phyloP scores from a whole-genome alignment of 2,888 invertebrate species.

The Lingula anatina region DNA sequence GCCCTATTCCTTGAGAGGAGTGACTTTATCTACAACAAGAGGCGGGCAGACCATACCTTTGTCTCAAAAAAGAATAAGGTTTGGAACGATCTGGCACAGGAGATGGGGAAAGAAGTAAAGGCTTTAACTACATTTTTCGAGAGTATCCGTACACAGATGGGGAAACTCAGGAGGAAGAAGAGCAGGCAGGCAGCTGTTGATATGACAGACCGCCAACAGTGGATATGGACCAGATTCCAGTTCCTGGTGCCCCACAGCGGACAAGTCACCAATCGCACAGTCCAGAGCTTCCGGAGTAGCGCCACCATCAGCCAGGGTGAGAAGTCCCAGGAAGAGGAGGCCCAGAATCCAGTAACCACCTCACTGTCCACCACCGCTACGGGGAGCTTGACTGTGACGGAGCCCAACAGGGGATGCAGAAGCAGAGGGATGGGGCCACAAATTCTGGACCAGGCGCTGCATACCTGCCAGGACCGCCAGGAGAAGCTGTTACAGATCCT shows the following conservation, averaged over 20 bases:
- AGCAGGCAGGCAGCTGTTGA: not conserved
- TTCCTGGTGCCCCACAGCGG: conserved; percentile 12
- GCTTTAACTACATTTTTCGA: not conserved
- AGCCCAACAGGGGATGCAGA: conserved; percentile 7
- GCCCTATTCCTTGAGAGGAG: conserved; percentile 10
- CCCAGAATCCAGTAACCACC: too few species aligned
- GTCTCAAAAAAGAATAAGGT: not conserved
- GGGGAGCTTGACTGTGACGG: conserved; percentile 8
- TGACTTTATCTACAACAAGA: conserved; percentile 14
- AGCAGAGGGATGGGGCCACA: conserved; percentile 9
- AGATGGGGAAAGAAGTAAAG: not conserved
- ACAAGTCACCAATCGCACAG: conserved; percentile 11
- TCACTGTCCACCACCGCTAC: conserved; percentile 6
- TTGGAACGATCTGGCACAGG: not conserved
- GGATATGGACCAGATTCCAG: conserved; percentile 9
- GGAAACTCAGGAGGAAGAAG: not conserved
- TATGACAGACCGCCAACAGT: not conserved
- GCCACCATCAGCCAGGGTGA: conserved; percentile 10
- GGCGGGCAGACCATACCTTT: not conserved
- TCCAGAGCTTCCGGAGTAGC: conserved; percentile 11
- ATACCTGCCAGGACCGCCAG: conserved; percentile 11
- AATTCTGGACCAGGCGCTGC: too few species aligned
- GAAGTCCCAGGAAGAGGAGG: conserved; percentile 8
- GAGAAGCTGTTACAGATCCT: conserved; percentile 8
- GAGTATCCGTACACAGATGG: not conserved